Base-by-base conservation (phyloP, 2,797 vertebrate genomes). In the Manis javanica region DNA sequence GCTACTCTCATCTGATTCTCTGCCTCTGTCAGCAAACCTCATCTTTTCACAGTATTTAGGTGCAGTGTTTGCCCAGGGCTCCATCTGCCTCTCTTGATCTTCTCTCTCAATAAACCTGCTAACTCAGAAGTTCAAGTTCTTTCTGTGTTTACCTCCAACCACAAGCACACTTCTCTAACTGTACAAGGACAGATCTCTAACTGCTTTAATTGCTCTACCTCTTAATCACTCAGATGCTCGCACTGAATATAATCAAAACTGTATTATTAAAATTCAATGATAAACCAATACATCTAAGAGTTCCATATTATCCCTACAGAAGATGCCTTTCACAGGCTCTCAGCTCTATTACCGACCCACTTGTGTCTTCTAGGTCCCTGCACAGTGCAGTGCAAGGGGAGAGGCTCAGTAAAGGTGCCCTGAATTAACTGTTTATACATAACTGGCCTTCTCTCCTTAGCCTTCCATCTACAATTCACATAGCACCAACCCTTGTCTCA, bases 311-410 rank as follows among this genome's bases (percentile, higher is more conserved):
- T n/a, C 8, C 29, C 57, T 2, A 19, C 4, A 6, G n/a, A 39
- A 75, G 31, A 55, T 15, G 39, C 31, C 55, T 87, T 51, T 23
- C 64, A 42, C 3, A 53, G 69, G 74, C 31, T 91, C 51, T 2
- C 21, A 31, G 18, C 7, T 90, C 29, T 63, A 31, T 1, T 68
- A 7, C 7, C 24, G 10, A 46, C 46, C 46, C 9, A 46, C 46
- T 42, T 37, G 14, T 49, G 14, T 66, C 53, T 55, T 55, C 55
- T 13, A 61, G 79, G 82, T n/a, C 16, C 24, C 15, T 18, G 74
- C 8, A 69, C 0, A 12, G 63, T 0, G 7, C 3, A 31, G 3
- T 18, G 83, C n/a, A n/a, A 61, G 26, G 49, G 23, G 1, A 57
- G 7, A 7, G 49, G 23, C 71, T 92, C 46, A 23, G 75, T 2